Evolutionary conservation across 2,888 invertebrate species (phyloP).

Genomic region (Cerceris ruficornis): DNA sequence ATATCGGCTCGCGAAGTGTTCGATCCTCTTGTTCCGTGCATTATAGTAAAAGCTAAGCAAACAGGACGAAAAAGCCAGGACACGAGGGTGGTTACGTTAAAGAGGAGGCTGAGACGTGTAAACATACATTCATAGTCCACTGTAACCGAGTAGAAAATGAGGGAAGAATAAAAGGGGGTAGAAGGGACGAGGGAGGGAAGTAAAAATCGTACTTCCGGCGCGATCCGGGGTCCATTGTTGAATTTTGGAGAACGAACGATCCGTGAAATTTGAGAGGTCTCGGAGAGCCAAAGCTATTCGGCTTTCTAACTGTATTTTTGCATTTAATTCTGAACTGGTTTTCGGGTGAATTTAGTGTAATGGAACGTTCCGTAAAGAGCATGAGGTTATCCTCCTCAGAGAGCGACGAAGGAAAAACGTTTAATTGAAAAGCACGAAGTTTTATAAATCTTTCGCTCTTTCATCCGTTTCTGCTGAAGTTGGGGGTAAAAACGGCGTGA

Average conservation of each 20-base stretch:
- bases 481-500: too few species aligned
- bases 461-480: not conserved
- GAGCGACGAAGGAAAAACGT: not conserved
- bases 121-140: conserved; percentile 22
- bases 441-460: not conserved
- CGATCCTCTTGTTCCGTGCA: conserved; percentile 32
- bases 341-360: conserved; percentile 9
- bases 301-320: conserved; percentile 9
- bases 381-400: not conserved
- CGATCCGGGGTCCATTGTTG: conserved; percentile 1
- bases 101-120: conserved; percentile 12
- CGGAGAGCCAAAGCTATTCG: not conserved
- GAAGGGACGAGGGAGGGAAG: conserved; percentile 3
- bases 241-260: conserved; percentile 41
- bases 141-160: conserved; percentile 27
- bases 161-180: conserved; percentile 2
- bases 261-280: conserved; percentile 31
- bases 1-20: conserved; percentile 7
- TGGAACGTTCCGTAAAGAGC: not conserved
- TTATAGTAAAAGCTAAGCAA: conserved; percentile 64
- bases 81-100: conserved; percentile 20
- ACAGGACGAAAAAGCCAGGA: conserved; percentile 28
- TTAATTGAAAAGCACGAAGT: not conserved
- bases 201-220: conserved; percentile 17
- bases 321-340: conserved; percentile 8